Percentiles rank a stretch among this genome's conserved stretches.
Conservation (phyloP, 2,113 vertebrate genomes). For the Ammodramus savannarum region DNA sequence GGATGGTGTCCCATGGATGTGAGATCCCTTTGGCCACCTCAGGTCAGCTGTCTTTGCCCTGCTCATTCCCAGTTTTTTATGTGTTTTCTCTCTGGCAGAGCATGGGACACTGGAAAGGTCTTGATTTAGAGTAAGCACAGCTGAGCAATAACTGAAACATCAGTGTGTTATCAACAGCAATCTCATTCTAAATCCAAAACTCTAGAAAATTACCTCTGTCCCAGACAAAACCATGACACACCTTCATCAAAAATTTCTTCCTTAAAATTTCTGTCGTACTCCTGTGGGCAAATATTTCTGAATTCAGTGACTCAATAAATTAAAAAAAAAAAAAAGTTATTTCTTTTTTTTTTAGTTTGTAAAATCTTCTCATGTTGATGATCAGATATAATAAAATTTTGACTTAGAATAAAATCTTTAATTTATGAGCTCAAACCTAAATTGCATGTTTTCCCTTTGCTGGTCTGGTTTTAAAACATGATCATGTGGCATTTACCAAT, state of each 20-base stretch:
- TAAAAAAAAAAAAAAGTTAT: background rate
- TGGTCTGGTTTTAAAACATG: background rate
- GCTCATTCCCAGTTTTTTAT: background rate
- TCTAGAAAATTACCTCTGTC: background rate
- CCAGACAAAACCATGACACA: background rate
- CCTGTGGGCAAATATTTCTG: background rate
- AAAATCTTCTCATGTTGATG: background rate
- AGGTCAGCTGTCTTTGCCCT: background rate
- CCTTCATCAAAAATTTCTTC: rapidly evolving
- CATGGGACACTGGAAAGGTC: background rate
- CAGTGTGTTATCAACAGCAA: background rate
- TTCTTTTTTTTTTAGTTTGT: background rate
- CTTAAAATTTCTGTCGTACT: background rate
- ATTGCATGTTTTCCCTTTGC: background rate
- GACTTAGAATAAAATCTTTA: background rate
- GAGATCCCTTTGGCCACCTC: background rate
- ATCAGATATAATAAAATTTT: background rate
- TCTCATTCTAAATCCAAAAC: background rate
- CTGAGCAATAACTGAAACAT: background rate
- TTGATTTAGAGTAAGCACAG: background rate
- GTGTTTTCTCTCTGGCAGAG: background rate
- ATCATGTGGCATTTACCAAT: background rate
- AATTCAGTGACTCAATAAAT: background rate
- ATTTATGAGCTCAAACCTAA: background rate
- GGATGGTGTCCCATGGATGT: background rate